Percentiles rank a stretch among this genome's conserved stretches.
These are phyloP conservation scores for Urechis unicinctus DNA, from an alignment of 2,888 invertebrate species.

Conservation along the genomic window DNA sequence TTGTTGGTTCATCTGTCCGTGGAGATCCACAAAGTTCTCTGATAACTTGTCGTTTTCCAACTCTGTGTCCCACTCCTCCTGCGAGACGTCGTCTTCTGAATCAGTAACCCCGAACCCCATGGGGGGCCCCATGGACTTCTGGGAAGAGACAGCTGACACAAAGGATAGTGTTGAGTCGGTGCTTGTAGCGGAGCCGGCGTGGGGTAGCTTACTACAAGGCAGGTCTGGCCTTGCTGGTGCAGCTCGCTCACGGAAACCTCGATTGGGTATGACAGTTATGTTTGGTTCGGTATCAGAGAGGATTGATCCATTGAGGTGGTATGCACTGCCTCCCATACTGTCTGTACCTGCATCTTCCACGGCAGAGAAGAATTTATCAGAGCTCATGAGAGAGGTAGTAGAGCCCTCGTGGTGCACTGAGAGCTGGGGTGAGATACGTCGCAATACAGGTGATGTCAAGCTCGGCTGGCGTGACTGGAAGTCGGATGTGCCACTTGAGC, in stretches of 20 bases:
- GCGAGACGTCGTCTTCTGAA: neutral
- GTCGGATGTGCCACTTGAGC: neutral
- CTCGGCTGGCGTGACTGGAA: conserved; percentile 15
- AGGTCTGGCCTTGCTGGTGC: no score
- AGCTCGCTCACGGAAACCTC: neutral
- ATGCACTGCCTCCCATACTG: neutral
- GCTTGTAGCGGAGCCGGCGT: conserved; percentile 14
- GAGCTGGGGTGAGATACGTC: conserved; percentile 18
- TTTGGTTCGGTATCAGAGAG: no score
- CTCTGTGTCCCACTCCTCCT: neutral
- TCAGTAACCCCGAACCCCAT: neutral
- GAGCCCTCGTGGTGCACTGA: conserved; percentile 17
- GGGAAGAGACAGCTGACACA: conserved; percentile 81
- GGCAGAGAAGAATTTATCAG: conserved; percentile 84
- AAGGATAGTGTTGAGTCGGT: conserved; percentile 43
- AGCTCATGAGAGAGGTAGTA: conserved; percentile 20
- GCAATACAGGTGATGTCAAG: conserved; percentile 20
- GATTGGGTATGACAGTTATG: no score
- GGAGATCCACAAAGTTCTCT: conserved; percentile 66
- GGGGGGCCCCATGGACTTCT: neutral
- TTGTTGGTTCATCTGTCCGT: conserved; percentile 86
- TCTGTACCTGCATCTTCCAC: conserved; percentile 64
- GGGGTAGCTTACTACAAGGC: neutral
- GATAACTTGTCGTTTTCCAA: neutral
- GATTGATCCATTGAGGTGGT: no score